Evolutionary conservation across 92 coral and sea anemone species (phyloP).

Genomic region (Phymanthus crucifer): DNA sequence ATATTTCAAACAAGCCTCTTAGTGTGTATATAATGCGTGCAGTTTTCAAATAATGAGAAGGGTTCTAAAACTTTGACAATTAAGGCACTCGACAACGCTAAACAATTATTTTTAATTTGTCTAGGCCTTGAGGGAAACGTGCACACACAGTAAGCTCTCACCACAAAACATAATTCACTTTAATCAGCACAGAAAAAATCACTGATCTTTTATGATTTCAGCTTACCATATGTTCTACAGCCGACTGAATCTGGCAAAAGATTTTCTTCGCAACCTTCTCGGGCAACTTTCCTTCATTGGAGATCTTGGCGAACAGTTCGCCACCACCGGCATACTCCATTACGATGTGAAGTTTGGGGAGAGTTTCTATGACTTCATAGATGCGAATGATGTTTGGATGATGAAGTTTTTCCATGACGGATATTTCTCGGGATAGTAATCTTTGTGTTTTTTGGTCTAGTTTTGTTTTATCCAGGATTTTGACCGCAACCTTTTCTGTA

Average conservation of each 20-base stretch:
- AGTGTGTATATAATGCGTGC: not conserved
- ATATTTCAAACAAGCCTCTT: not conserved
- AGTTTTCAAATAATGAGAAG: not conserved
- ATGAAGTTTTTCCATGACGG: constrained; percentile 95
- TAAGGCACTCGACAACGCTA: not conserved
- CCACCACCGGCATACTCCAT: constrained; percentile 99
- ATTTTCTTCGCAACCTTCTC: constrained; percentile 82
- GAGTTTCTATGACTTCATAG: constrained; percentile 94
- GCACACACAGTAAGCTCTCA: too few species aligned
- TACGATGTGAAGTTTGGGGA: constrained; percentile 88
- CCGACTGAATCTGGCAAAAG: constrained; percentile 86
- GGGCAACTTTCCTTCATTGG: constrained; percentile 90
- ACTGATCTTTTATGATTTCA: not conserved
- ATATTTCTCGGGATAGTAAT: constrained; percentile 89
- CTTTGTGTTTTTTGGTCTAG: constrained; percentile 94
- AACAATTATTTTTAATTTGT: constrained; percentile 7
- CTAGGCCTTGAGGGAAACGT: not conserved
- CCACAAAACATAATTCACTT: too few species aligned
- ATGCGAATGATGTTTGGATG: constrained; percentile 95
- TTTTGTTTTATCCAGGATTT: constrained; percentile 96
- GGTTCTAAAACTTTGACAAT: not conserved
- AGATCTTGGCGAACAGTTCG: constrained; percentile 94
- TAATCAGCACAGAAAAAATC: not conserved
- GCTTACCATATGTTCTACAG: constrained; percentile 96
- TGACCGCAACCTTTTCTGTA: constrained; percentile 97